A percentile compares a stretch with the other conserved stretches of the same genome.
Evolutionary conservation across 1,140 invertebrate genomes (phyloP).

Genomic region (Colletes latitarsis): DNA sequence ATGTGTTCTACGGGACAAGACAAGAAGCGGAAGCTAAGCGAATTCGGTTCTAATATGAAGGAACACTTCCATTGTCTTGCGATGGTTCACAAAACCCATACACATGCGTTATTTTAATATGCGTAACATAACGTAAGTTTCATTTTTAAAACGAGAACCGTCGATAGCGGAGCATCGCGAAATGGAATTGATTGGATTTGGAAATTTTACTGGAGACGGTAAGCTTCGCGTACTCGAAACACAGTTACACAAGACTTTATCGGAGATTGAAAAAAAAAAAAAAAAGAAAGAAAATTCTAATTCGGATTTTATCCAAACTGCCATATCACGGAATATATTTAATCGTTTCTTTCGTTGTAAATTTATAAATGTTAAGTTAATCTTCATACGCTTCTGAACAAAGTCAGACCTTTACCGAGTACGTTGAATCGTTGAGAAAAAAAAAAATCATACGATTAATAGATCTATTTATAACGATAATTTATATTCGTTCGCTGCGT

Average conservation of each 20-base stretch:
- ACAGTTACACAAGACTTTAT: constrained; percentile 4
- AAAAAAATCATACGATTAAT: neutral
- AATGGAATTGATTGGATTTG: constrained; percentile 40
- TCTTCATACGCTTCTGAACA: neutral
- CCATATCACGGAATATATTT: constrained; percentile 29
- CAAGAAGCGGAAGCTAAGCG: neutral
- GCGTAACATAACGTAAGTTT: constrained; percentile 48
- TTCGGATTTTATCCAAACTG: constrained; percentile 28
- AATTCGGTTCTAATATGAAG: constrained; percentile 27
- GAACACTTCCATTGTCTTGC: constrained; percentile 50
- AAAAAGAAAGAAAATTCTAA: neutral
- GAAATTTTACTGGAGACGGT: constrained; percentile 19
- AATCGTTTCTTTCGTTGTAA: constrained; percentile 3
- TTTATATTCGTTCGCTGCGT: neutral
- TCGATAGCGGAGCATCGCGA: constrained; percentile 24
- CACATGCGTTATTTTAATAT: constrained; percentile 47
- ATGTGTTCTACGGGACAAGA: constrained; percentile 15
- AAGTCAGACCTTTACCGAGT: neutral
- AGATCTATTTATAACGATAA: neutral
- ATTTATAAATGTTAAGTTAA: constrained; percentile 23
- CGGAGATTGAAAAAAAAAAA: no score
- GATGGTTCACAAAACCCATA: constrained; percentile 29
- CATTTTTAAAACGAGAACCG: constrained; percentile 50
- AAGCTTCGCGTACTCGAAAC: constrained; percentile 8
- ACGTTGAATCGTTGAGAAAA: neutral